Evolutionary conservation across 1,140 invertebrate genomes (phyloP).

Genomic region (Elysia chlorotica): DNA sequence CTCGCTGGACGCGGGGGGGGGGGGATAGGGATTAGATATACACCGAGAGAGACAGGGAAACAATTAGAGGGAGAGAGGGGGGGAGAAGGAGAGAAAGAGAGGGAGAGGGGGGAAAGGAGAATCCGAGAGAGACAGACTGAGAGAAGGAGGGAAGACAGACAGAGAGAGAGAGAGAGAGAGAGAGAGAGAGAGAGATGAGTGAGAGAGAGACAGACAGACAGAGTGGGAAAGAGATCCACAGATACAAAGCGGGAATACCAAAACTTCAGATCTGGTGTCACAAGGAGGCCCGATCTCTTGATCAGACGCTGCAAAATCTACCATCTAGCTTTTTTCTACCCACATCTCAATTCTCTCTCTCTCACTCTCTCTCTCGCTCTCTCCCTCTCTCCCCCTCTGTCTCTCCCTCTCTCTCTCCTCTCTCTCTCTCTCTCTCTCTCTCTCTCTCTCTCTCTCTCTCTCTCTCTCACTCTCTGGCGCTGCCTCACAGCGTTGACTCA

Average conservation of each 20-base stretch:
- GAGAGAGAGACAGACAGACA: too few species aligned
- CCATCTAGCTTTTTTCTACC: neutral
- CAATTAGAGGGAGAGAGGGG: too few species aligned
- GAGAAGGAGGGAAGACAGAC: too few species aligned
- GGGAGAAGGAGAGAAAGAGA: too few species aligned
- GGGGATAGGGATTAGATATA: too few species aligned
- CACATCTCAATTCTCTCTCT: neutral
- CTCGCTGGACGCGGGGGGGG: too few species aligned
- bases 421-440: neutral
- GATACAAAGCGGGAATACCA: too few species aligned
- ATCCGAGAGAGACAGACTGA: too few species aligned
- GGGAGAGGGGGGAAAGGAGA: too few species aligned
- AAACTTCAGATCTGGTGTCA: neutral
- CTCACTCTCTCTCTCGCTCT: neutral
- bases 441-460: neutral
- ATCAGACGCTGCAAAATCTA: neutral
- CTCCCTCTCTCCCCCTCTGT: neutral
- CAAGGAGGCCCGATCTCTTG: neutral
- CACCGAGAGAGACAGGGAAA: neutral
- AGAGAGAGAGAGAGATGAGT: too few species aligned
- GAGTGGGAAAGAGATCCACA: too few species aligned
- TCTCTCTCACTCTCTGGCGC: neutral
- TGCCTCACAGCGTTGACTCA: neutral
- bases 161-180: too few species aligned
- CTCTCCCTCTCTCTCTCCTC: constrained; percentile 7